Conservation (phyloP, 2,113 vertebrate species). For the Procapra przewalskii region DNA sequence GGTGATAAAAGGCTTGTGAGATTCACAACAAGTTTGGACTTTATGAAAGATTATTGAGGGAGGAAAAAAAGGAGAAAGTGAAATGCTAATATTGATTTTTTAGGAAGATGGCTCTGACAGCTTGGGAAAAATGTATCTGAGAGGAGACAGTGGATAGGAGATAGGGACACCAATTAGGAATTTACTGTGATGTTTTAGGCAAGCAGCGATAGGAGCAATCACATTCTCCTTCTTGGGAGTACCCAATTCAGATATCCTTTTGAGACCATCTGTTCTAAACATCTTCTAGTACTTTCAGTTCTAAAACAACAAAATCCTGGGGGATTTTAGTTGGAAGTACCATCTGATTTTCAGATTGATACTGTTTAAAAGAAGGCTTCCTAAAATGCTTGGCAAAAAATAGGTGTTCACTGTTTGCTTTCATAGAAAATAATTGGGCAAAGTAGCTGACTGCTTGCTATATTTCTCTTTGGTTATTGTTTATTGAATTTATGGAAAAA, state of each 20-base stretch:
- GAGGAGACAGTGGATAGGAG: neutral
- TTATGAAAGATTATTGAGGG: neutral
- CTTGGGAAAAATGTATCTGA: neutral
- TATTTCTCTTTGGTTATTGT: neutral
- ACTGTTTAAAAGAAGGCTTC: constrained; percentile 30
- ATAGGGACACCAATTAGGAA: neutral
- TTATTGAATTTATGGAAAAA: neutral
- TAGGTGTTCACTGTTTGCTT: constrained; percentile 16
- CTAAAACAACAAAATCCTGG: constrained; percentile 48
- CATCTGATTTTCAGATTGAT: constrained; percentile 55
- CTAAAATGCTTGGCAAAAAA: constrained; percentile 43
- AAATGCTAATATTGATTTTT: neutral
- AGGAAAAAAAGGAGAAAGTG: neutral
- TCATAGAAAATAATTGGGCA: neutral
- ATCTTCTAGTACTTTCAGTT: constrained; percentile 34
- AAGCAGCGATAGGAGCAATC: constrained; percentile 14
- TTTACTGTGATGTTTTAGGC: constrained; percentile 39
- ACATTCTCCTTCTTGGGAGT: constrained; percentile 10
- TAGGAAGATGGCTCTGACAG: neutral
- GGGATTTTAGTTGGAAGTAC: constrained; percentile 21
- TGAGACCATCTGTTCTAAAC: constrained; percentile 28
- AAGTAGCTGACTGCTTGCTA: neutral
- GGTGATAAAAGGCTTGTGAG: neutral
- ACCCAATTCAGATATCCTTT: constrained; percentile 21
- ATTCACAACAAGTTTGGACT: neutral